phyloP scores from a whole-genome alignment of 2,888 invertebrate species.

The Thumatha senex region DNA sequence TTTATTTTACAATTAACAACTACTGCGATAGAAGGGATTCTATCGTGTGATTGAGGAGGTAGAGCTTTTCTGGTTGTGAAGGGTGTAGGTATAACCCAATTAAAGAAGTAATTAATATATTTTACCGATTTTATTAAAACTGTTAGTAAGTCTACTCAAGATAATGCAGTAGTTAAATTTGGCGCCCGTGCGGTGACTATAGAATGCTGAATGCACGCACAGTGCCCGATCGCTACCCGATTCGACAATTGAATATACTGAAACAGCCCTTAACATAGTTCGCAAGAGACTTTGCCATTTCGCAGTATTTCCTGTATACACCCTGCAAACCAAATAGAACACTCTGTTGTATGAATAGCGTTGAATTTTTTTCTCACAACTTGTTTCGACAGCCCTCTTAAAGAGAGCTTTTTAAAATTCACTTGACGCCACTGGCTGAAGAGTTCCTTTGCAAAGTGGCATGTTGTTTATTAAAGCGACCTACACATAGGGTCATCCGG shows the following conservation, averaged over 20 bases:
- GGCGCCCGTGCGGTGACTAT: too few species aligned
- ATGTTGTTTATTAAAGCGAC: not conserved
- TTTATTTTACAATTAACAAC: too few species aligned
- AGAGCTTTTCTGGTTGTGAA: too few species aligned
- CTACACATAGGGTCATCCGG: not conserved
- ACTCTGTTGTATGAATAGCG: not conserved
- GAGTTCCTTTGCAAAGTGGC: not conserved
- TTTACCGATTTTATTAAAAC: too few species aligned
- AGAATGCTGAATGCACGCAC: too few species aligned
- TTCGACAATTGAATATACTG: not conserved
- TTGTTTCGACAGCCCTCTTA: slow-evolving; percentile 26
- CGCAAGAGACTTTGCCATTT: not conserved
- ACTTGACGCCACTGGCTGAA: slow-evolving; percentile 14
- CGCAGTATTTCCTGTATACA: not conserved
- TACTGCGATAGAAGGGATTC: too few species aligned
- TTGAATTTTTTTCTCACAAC: not conserved
- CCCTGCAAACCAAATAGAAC: not conserved
- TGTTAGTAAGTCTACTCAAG: too few species aligned
- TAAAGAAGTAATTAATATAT: too few species aligned
- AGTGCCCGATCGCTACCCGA: too few species aligned
- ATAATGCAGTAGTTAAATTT: too few species aligned
- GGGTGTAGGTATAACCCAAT: too few species aligned
- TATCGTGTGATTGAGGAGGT: too few species aligned
- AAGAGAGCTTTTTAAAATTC: slow-evolving; percentile 32
- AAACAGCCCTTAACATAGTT: not conserved